phyloP scores from a whole-genome alignment of 2,797 vertebrate species.

The Helostoma temminkii region DNA sequence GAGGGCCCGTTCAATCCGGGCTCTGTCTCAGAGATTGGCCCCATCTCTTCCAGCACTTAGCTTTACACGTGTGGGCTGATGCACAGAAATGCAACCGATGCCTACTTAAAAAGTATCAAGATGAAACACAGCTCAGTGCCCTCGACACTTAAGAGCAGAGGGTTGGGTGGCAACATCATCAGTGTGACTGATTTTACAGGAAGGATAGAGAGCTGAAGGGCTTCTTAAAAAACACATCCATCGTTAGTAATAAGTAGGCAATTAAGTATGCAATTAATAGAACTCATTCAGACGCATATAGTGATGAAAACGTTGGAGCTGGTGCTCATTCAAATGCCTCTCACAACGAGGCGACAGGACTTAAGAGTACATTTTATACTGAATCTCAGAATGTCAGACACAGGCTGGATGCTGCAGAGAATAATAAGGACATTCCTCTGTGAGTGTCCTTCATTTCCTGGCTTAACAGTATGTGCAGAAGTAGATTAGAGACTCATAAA shows the following conservation, averaged over 20 bases:
- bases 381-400: constrained; percentile 12
- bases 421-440: constrained; percentile 15
- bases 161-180: constrained; percentile 6
- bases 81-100: constrained; percentile 62
- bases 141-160: constrained; percentile 3
- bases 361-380: constrained; percentile 12
- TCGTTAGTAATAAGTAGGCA: constrained; percentile 25
- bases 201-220: background rate
- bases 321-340: constrained; percentile 35
- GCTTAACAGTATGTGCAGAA: constrained; percentile 26
- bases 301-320: background rate
- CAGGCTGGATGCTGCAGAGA: background rate
- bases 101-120: constrained; percentile 70
- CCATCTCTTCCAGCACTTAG: constrained; percentile 46
- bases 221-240: constrained; percentile 17
- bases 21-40: constrained; percentile 67
- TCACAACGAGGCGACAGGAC: constrained; percentile 22
- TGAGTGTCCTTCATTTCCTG: constrained; percentile 4
- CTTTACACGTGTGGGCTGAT: constrained; percentile 51
- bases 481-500: constrained; percentile 24
- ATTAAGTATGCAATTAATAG: constrained; percentile 9
- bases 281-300: constrained; percentile 4
- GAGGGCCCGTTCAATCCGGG: constrained; percentile 71
- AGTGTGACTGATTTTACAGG: constrained; percentile 6
- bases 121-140: constrained; percentile 13